These are phyloP conservation scores for Archaeoteleia sp. DNA, from an alignment of 2,888 invertebrate species.

Conservation along the genomic window DNA sequence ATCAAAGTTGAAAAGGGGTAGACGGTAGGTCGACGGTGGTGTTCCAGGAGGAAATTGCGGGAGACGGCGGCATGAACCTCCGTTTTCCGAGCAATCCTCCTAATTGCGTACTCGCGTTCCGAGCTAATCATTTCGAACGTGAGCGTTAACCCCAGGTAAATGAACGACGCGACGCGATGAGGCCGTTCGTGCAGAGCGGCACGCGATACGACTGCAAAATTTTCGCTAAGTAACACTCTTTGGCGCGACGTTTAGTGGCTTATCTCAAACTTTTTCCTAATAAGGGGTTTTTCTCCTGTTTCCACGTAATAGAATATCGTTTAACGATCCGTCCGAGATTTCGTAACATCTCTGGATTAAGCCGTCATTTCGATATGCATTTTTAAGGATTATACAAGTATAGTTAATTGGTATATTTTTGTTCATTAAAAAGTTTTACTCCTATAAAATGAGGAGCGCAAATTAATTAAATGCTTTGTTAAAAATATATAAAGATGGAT, in stretches of 20 bases:
- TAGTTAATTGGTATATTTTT: no score
- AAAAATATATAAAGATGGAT: no score
- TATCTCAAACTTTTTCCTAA: slow-evolving; percentile 11
- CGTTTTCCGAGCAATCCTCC: slow-evolving; percentile 55
- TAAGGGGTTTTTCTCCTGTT: no score
- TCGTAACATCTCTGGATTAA: no score
- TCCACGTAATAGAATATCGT: no score
- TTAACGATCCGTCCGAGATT: no score
- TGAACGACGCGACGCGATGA: slow-evolving; percentile 24
- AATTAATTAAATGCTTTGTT: no score
- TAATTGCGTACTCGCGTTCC: slow-evolving; percentile 61
- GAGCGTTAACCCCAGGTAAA: slow-evolving; percentile 26
- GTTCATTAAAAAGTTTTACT: no score
- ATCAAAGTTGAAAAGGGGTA: slow-evolving; percentile 7
- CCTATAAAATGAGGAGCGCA: no score
- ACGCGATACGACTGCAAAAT: slow-evolving; percentile 15
- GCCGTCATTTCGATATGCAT: no score
- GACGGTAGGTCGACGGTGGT: slow-evolving; percentile 31
- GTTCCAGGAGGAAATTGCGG: slow-evolving; percentile 57
- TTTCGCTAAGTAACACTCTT: background rate
- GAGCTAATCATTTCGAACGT: slow-evolving; percentile 62
- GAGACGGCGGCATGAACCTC: slow-evolving; percentile 34
- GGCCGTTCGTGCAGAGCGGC: slow-evolving; percentile 18
- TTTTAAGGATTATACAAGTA: no score
- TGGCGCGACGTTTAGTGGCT: slow-evolving; percentile 16